phyloP scores from a whole-genome alignment of 1,140 invertebrate genomes.

The Brachionus rubens region DNA sequence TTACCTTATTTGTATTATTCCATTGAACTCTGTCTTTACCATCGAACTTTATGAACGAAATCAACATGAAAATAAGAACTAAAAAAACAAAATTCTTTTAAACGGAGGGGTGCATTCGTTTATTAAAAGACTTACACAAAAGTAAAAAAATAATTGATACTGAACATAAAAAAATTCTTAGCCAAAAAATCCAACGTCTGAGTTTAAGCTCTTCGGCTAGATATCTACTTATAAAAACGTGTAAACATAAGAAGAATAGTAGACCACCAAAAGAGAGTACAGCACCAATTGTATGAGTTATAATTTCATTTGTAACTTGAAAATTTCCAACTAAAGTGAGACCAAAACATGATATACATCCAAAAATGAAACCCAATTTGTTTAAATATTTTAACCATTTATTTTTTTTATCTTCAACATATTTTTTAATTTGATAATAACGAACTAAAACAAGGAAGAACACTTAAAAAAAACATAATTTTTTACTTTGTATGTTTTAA shows the following conservation, averaged over 20 bases:
- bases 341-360: background rate
- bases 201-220: background rate
- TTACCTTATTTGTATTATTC: constrained; percentile 63
- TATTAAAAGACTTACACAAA: no score
- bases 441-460: background rate
- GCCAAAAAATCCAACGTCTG: background rate
- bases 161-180: background rate
- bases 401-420: background rate
- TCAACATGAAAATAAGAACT: constrained; percentile 60
- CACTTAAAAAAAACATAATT: background rate
- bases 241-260: background rate
- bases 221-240: background rate
- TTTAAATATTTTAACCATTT: background rate
- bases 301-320: background rate
- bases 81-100: no score
- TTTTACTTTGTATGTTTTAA: background rate
- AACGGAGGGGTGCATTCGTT: no score
- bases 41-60: constrained; percentile 64
- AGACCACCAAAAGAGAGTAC: background rate
- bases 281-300: background rate
- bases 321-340: background rate
- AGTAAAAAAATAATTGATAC: background rate
- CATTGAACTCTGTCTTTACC: constrained; percentile 61
- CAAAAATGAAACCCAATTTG: background rate
- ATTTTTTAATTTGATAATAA: background rate